Conservation (phyloP, 2,797 vertebrate genomes). For the Melanogrammus aeglefinus region DNA sequence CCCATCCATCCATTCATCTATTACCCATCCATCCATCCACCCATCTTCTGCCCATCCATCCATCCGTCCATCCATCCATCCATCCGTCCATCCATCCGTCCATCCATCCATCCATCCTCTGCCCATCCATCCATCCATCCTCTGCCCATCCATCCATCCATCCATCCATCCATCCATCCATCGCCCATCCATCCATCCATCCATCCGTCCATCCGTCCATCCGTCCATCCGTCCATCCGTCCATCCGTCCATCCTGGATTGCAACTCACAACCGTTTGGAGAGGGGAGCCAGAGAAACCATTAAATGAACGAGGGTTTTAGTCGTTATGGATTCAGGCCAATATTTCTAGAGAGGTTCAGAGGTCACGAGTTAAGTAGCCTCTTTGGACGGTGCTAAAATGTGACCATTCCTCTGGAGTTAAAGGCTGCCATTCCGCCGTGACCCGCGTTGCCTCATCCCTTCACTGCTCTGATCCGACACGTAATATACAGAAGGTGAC, state of each 20-base stretch:
- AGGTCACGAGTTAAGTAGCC: neutral
- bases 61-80: no score
- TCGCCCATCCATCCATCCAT: no score
- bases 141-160: no score
- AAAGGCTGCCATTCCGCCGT: neutral
- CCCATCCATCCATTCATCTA: no score
- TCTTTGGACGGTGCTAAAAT: neutral
- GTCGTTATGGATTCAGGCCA: neutral
- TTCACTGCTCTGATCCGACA: neutral
- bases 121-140: no score
- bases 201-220: no score
- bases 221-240: neutral
- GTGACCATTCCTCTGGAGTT: neutral
- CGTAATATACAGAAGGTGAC: neutral
- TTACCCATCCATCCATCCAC: no score
- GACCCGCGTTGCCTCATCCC: neutral
- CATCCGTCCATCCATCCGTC: neutral
- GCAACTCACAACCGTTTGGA: neutral
- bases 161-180: no score
- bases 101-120: no score
- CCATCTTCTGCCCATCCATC: no score
- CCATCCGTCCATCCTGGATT: neutral
- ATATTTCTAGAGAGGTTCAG: neutral
- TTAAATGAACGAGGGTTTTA: neutral
- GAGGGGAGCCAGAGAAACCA: neutral